phyloP scores from a whole-genome alignment of 2,797 vertebrate species.

The Anguilla megastoma region DNA sequence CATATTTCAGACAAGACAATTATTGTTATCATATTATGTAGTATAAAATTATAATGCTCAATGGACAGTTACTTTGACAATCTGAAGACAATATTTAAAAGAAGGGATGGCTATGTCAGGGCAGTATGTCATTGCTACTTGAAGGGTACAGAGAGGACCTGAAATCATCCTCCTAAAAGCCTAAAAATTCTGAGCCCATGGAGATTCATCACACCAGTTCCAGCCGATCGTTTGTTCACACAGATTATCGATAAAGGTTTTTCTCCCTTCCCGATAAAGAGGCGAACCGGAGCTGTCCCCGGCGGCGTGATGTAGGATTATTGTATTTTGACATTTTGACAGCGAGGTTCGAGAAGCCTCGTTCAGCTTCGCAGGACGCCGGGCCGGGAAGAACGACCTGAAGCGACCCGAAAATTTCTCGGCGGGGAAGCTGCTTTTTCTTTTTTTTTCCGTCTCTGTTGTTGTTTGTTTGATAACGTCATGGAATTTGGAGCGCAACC shows the following conservation, averaged over 20 bases:
- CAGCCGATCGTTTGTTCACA: not conserved
- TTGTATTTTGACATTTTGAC: not conserved
- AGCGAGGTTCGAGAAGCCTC: not conserved
- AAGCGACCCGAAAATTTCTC: not conserved
- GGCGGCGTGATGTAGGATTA: too few relatives aligned
- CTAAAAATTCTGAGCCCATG: not conserved
- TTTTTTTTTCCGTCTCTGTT: not conserved
- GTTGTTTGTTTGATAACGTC: not conserved
- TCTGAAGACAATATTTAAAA: not conserved
- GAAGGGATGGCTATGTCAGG: not conserved
- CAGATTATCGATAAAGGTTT: not conserved
- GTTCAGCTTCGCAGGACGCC: not conserved
- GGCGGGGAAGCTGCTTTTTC: not conserved
- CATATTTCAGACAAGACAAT: too few relatives aligned
- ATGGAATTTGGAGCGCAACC: not conserved
- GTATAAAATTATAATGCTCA: too few relatives aligned
- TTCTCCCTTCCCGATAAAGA: not conserved
- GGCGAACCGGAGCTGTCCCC: not conserved
- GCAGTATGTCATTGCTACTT: not conserved
- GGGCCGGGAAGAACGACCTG: not conserved
- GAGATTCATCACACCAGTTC: not conserved
- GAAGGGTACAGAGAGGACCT: not conserved
- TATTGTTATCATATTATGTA: too few relatives aligned
- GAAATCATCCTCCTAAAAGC: not conserved
- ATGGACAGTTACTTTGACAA: too few relatives aligned